Percentiles rank a stretch among this genome's conserved stretches.
phyloP scores from a whole-genome alignment of 2,888 invertebrate genomes.

The Lapara coniferarum region DNA sequence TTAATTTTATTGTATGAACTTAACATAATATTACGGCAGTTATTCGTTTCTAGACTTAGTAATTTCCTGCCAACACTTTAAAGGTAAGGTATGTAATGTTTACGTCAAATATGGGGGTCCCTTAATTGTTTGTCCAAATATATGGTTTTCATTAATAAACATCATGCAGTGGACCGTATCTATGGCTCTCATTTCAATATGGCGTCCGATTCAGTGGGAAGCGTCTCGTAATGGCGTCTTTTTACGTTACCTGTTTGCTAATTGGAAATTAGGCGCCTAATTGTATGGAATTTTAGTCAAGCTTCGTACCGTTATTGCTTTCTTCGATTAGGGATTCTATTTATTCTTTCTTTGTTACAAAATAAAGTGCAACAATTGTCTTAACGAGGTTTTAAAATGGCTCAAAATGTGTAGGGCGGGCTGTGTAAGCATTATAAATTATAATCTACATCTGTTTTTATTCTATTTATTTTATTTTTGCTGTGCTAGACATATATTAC shows the following conservation, averaged over 20 bases:
- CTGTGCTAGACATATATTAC: too few species aligned
- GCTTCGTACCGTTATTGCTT: constrained; percentile 71
- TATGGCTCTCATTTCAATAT: constrained; percentile 34
- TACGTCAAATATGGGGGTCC: too few species aligned
- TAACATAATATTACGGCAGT: too few species aligned
- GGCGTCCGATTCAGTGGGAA: constrained; percentile 70
- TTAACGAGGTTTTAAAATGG: background rate
- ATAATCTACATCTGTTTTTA: too few species aligned
- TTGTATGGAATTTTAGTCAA: constrained; percentile 74
- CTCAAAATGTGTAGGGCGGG: background rate
- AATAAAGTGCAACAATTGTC: constrained; percentile 24
- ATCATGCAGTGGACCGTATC: constrained; percentile 15
- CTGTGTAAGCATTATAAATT: too few species aligned
- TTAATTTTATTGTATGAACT: too few species aligned
- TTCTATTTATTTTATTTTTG: too few species aligned
- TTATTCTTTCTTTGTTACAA: constrained; percentile 62
- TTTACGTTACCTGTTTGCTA: constrained; percentile 83
- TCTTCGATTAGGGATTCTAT: constrained; percentile 71
- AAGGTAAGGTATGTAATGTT: too few species aligned
- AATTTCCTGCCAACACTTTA: too few species aligned
- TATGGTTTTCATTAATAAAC: background rate
- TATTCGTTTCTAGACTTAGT: too few species aligned
- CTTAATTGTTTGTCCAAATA: too few species aligned
- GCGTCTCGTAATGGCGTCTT: constrained; percentile 76
- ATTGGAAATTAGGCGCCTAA: constrained; percentile 80